Conservation (phyloP, 1,140 invertebrate genomes). For the Akabosia matsudoensis region DNA sequence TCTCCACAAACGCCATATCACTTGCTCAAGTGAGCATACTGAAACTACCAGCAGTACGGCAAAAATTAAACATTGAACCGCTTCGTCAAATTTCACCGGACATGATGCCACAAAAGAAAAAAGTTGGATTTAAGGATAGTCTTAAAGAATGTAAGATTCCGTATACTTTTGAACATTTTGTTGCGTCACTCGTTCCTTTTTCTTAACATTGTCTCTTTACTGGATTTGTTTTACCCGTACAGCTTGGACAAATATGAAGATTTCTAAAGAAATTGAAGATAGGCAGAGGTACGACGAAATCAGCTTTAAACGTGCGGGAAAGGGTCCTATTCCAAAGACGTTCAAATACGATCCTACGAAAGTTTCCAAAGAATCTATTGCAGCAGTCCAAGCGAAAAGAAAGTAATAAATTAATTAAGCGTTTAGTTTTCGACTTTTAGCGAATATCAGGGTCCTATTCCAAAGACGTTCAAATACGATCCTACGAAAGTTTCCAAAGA, state of each 20-base stretch:
- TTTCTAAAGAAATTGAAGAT: slow-evolving; percentile 71
- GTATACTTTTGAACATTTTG: neutral
- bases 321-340: slow-evolving; percentile 79
- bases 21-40: slow-evolving; percentile 75
- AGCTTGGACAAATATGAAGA: slow-evolving; percentile 81
- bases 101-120: slow-evolving; percentile 63
- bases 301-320: slow-evolving; percentile 76
- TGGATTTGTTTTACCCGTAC: slow-evolving; percentile 44
- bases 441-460: slow-evolving; percentile 74
- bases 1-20: slow-evolving; percentile 82
- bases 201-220: too few relatives aligned
- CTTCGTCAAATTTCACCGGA: slow-evolving; percentile 59
- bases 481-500: slow-evolving; percentile 60
- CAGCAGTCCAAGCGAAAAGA: slow-evolving; percentile 16
- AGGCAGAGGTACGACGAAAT: slow-evolving; percentile 70
- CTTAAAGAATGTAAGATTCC: slow-evolving; percentile 74
- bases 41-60: slow-evolving; percentile 68
- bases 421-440: too few relatives aligned
- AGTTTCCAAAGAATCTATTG: slow-evolving; percentile 8
- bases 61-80: slow-evolving; percentile 74
- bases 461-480: slow-evolving; percentile 82
- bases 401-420: neutral
- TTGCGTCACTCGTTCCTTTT: neutral
- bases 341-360: slow-evolving; percentile 79
- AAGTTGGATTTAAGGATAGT: slow-evolving; percentile 71